A percentile compares a stretch with the other conserved stretches of the same genome.
These are phyloP conservation scores for Pristionchus arcanus DNA, from an alignment of 2,888 invertebrate genomes.

Conservation along the genomic window DNA sequence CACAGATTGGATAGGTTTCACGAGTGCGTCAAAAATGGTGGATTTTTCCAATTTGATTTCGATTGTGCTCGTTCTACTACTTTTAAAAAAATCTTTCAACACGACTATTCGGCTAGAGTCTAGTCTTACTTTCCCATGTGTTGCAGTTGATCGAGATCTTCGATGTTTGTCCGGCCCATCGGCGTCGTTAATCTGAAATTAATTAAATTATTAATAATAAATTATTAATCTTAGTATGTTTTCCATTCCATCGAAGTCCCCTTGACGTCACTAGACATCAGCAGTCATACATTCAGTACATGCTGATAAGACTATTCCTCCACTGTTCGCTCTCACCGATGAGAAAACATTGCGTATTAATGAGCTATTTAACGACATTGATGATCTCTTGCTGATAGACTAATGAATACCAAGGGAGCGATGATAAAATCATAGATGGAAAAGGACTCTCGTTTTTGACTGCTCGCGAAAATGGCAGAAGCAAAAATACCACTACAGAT, in stretches of 20 bases:
- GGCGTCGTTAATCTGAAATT: slow-evolving; percentile 71
- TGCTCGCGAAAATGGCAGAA: not conserved
- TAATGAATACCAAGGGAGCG: not conserved
- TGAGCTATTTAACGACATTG: too few species aligned
- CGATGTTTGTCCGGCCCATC: slow-evolving; percentile 72
- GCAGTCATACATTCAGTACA: not conserved
- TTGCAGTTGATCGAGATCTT: slow-evolving; percentile 71
- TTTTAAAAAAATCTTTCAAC: too few species aligned
- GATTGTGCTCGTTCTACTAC: too few species aligned
- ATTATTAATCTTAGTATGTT: not conserved
- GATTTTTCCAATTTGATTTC: too few species aligned
- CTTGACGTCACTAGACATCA: not conserved
- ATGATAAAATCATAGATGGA: not conserved
- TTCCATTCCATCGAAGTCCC: not conserved
- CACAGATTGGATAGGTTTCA: too few species aligned
- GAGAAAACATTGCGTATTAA: too few species aligned
- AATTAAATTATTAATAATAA: not conserved
- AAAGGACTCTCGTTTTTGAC: not conserved
- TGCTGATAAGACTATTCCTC: not conserved
- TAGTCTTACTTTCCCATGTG: slow-evolving; percentile 78
- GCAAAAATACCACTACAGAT: not conserved
- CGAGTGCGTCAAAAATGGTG: too few species aligned
- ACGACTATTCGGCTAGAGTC: too few species aligned
- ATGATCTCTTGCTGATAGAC: not conserved
- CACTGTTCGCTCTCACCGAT: too few species aligned